Evolutionary conservation across 2,113 vertebrate species (phyloP).

Genomic region (Xiphophorus hellerii): DNA sequence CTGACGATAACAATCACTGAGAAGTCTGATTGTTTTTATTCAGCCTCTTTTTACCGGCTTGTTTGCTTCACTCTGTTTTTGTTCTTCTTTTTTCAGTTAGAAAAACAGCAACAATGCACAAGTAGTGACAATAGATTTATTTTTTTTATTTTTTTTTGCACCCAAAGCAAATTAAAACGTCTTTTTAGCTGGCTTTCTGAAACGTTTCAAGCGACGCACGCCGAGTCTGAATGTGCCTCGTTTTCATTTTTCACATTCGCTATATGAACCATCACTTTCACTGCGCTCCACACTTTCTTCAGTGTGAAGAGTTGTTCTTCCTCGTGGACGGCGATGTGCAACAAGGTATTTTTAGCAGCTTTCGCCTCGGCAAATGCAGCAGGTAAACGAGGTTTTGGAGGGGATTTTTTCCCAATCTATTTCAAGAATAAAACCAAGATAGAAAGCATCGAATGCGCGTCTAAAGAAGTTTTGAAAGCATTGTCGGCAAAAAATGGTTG

Average conservation of each 20-base stretch:
- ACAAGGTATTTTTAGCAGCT: not conserved
- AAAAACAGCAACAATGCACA: not conserved
- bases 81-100: not conserved
- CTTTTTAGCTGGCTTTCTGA: slow-evolving; percentile 12
- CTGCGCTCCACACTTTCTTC: not conserved
- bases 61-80: too few species aligned
- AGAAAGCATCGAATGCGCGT: not conserved
- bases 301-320: not conserved
- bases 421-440: not conserved
- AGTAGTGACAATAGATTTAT: slow-evolving; percentile 5
- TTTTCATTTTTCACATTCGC: slow-evolving; percentile 5
- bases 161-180: slow-evolving; percentile 3
- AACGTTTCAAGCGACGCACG: not conserved
- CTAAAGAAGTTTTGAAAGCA: too few species aligned
- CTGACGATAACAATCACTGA: too few species aligned
- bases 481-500: not conserved
- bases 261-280: slow-evolving; percentile 5
- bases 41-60: too few species aligned
- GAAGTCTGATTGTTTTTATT: too few species aligned
- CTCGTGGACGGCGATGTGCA: not conserved
- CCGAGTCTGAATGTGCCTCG: not conserved
- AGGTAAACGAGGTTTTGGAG: not conserved
- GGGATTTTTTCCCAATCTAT: not conserved
- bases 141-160: not conserved
- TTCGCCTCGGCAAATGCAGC: not conserved